phyloP scores from a whole-genome alignment of 2,888 invertebrate species.

The Alviniconcha strummeri region DNA sequence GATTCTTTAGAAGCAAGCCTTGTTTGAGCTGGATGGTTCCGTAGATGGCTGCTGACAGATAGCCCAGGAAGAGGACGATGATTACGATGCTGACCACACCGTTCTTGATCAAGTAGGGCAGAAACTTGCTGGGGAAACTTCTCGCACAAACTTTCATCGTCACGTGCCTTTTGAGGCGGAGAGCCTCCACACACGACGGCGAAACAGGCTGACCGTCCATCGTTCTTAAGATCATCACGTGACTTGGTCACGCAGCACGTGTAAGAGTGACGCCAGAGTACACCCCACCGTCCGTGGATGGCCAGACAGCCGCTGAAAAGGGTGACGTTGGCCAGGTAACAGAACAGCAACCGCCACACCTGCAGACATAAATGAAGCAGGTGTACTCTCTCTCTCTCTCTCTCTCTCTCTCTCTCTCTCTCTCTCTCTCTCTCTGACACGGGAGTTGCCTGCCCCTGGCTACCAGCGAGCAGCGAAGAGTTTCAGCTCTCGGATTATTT shows the following conservation, averaged over 20 bases:
- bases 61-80: conserved; percentile 8
- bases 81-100: background rate
- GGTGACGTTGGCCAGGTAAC: conserved; percentile 63
- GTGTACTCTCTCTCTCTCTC: too few species aligned
- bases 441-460: too few species aligned
- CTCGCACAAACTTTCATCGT: conserved; percentile 56
- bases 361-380: conserved; percentile 27
- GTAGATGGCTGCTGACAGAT: conserved; percentile 49
- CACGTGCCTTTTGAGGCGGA: conserved; percentile 43
- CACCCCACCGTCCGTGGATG: conserved; percentile 57
- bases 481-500: too few species aligned
- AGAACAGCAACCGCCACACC: conserved; percentile 62
- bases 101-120: conserved; percentile 39
- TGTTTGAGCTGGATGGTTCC: conserved; percentile 54
- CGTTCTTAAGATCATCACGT: conserved; percentile 42
- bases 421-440: too few species aligned
- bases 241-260: conserved; percentile 48
- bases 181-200: conserved; percentile 68
- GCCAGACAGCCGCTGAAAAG: conserved; percentile 63
- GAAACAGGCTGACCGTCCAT: conserved; percentile 33
- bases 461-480: too few species aligned
- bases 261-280: conserved; percentile 49
- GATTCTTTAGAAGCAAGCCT: conserved; percentile 53
- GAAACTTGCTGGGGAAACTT: conserved; percentile 47
- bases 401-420: too few species aligned